Percentiles rank a stretch among this genome's conserved stretches.
These are phyloP conservation scores for Threskiornis aethiopicus DNA, from an alignment of 2,797 vertebrate species.

Conservation along the genomic window DNA sequence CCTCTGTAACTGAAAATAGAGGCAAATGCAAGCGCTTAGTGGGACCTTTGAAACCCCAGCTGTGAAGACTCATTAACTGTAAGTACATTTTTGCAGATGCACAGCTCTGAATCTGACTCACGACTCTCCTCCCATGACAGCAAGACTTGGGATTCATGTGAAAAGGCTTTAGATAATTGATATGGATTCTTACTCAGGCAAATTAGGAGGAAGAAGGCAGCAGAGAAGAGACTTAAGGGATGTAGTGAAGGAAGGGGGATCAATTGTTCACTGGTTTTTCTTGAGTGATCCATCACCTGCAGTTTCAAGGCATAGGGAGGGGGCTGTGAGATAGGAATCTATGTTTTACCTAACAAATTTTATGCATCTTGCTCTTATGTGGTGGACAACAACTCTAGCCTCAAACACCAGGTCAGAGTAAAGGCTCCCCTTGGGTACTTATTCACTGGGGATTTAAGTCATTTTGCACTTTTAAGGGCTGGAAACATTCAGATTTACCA, in stretches of 20 bases:
- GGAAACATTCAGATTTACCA: slow-evolving; percentile 56
- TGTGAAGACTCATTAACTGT: slow-evolving; percentile 52
- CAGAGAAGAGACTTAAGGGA: neutral
- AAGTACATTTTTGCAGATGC: slow-evolving; percentile 44
- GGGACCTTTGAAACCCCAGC: slow-evolving; percentile 55
- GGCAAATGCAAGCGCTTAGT: neutral
- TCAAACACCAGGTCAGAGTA: neutral
- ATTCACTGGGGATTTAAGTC: neutral
- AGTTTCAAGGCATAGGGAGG: neutral
- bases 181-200: neutral
- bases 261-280: neutral
- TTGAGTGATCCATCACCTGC: neutral
- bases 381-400: neutral
- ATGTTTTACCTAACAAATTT: neutral
- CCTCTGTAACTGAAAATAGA: slow-evolving; percentile 46
- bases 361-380: neutral
- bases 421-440: neutral
- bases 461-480: neutral
- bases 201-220: neutral
- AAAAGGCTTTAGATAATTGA: slow-evolving; percentile 38
- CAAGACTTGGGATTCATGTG: neutral
- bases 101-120: slow-evolving; percentile 44
- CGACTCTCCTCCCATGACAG: slow-evolving; percentile 18
- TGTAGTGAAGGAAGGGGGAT: neutral
- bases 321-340: neutral